phyloP scores from a whole-genome alignment of 1,140 invertebrate genomes.

The Atta cephalotes region DNA sequence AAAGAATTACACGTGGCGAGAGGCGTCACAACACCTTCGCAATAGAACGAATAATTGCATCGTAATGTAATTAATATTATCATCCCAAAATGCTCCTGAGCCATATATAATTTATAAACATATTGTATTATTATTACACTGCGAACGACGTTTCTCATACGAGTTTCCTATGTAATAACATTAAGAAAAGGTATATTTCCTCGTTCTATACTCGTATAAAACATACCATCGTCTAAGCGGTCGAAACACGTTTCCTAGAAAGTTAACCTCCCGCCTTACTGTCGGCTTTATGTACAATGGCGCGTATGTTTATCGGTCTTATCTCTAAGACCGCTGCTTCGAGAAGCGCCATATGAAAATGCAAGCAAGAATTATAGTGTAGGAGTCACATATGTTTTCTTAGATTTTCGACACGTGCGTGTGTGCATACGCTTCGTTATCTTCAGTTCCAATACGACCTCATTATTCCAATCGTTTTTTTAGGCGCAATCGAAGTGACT shows the following conservation, averaged over 20 bases:
- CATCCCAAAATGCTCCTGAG: not conserved
- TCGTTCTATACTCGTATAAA: conserved; percentile 30
- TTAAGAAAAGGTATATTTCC: conserved; percentile 34
- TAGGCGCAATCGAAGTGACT: conserved; percentile 23
- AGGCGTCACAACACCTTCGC: conserved; percentile 19
- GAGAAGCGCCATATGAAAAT: conserved; percentile 66
- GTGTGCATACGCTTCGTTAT: conserved; percentile 13
- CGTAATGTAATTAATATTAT: conserved; percentile 34
- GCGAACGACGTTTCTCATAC: conserved; percentile 21
- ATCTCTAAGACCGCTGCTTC: conserved; percentile 47
- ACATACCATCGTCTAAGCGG: conserved; percentile 5
- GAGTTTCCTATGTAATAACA: conserved; percentile 13
- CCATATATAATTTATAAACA: not conserved
- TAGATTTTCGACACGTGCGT: conserved; percentile 44
- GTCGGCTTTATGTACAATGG: conserved; percentile 40
- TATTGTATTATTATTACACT: conserved; percentile 30
- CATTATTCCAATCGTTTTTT: conserved; percentile 52
- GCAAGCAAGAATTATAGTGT: conserved; percentile 57
- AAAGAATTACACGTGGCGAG: conserved; percentile 53
- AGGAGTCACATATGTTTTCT: conserved; percentile 51
- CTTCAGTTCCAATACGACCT: conserved; percentile 37
- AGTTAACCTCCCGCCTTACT: conserved; percentile 36
- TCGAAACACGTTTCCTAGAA: conserved; percentile 52
- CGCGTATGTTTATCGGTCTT: conserved; percentile 64
- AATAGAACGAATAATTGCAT: conserved; percentile 26